Base-by-base conservation (phyloP, 2,797 vertebrate genomes). In the Lycodopsis pacificus region DNA sequence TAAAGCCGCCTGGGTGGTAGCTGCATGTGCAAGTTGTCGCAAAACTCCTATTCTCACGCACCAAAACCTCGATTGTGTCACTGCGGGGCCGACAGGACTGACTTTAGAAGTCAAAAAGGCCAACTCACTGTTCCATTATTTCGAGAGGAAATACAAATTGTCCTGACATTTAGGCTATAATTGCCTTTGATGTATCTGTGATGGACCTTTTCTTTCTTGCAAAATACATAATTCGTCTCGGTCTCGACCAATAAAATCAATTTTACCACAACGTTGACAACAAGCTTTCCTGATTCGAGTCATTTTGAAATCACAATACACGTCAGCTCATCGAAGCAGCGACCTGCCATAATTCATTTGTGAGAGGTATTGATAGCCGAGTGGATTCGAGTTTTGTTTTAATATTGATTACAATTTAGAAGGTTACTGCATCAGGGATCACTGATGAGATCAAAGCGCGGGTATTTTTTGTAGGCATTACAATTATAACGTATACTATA, bases 1-100 rank as follows among this genome's bases (percentile, higher is more conserved):
- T 72, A 71, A 59, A 68, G 48, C 81, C 42, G 77, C 73, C 76
- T 65, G 80, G 68, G 66, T 87, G 73, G 83, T 9, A 78, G 64
- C 17, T 79, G 65, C 44, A 13, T 57, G 82, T 19, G 32, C 38
- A 51, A 65, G 66, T 46, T 84, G 66, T 77, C 83, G 73, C 72
- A 77, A 71, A 54, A 84, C 64, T 63, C n/a, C 49, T 4, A 0
- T 64, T 82, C 71, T 81, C 51, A 56, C 40, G 54, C 53, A 54
- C 56, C 51, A 11, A 67, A 20, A 40, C 36, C n/a, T 25, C 12
- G 34, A 25, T 67, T 12, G 46, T 17, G 7, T 56, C 57, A 44
- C 20, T 38, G 11, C 25, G 17, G 30, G 49, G 20, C 10, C 22
- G 14, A 27, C n/a, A 40, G 22, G 27, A 14, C 1, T 38, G 22